These are phyloP conservation scores for Eristalis arbustorum DNA, from an alignment of 2,888 invertebrate species.

Conservation along the genomic window DNA sequence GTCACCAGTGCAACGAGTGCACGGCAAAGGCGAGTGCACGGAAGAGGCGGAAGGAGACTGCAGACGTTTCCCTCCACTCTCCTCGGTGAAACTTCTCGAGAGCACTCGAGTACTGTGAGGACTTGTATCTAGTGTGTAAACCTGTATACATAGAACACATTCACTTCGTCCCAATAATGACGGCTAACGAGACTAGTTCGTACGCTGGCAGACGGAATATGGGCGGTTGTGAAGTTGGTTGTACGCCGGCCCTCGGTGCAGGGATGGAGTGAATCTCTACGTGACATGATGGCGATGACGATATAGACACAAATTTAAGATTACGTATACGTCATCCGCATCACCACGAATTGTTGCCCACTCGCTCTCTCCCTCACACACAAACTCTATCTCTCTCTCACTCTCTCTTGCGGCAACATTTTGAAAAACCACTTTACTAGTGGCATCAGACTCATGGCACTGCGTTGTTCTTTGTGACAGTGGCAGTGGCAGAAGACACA, in stretches of 20 bases:
- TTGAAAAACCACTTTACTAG: slow-evolving; percentile 32
- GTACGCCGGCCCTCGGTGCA: background rate
- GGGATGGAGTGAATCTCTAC: slow-evolving; percentile 38
- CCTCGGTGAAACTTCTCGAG: background rate
- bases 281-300: slow-evolving; percentile 55
- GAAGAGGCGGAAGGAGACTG: background rate
- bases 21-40: slow-evolving; percentile 1
- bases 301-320: slow-evolving; percentile 61
- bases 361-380: background rate
- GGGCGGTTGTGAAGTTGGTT: background rate
- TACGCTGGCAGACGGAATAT: slow-evolving; percentile 29
- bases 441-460: background rate
- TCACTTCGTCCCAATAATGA: slow-evolving; percentile 35
- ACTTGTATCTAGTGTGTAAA: slow-evolving; percentile 16
- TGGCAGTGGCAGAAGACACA: slow-evolving; percentile 1
- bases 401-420: slow-evolving; percentile 12
- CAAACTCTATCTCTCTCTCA: slow-evolving; percentile 1
- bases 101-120: background rate
- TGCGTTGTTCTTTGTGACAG: slow-evolving; percentile 36
- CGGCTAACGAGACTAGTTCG: slow-evolving; percentile 53
- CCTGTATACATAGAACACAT: slow-evolving; percentile 14
- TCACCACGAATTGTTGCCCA: slow-evolving; percentile 39
- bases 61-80: background rate
- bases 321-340: slow-evolving; percentile 59
- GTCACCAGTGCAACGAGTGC: background rate